Evolutionary conservation across 2,888 invertebrate species (phyloP).

Genomic region (Lypha dubia): DNA sequence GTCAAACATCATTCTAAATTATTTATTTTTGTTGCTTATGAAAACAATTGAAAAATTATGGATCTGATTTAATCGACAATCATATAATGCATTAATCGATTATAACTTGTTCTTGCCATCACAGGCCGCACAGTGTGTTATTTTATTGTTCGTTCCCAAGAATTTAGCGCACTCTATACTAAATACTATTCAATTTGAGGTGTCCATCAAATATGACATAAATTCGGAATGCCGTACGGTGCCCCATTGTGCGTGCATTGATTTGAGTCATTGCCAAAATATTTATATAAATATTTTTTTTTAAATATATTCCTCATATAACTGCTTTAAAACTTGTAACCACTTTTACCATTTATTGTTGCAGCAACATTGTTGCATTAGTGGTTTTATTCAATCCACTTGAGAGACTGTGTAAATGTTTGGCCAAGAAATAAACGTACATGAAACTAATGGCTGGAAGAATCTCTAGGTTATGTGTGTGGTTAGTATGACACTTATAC

Average conservation of each 20-base stretch:
- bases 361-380: slow-evolving; percentile 56
- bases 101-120: too few species aligned
- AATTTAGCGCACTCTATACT: too few species aligned
- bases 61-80: too few species aligned
- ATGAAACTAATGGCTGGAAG: slow-evolving; percentile 37
- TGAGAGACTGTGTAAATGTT: slow-evolving; percentile 27
- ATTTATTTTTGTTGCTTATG: too few species aligned
- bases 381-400: slow-evolving; percentile 51
- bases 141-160: too few species aligned
- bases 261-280: slow-evolving; percentile 11
- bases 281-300: background rate
- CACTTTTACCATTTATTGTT: slow-evolving; percentile 38
- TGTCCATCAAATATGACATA: too few species aligned
- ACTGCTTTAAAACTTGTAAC: slow-evolving; percentile 5
- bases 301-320: slow-evolving; percentile 4
- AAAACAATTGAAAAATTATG: too few species aligned
- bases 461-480: slow-evolving; percentile 55
- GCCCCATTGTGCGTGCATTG: background rate
- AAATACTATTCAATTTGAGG: background rate
- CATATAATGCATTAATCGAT: too few species aligned
- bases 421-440: slow-evolving; percentile 13
- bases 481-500: slow-evolving; percentile 12
- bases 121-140: too few species aligned
- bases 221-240: too few species aligned
- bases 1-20: too few species aligned